Conservation (phyloP, 92 coral and sea anemone genomes). For the Epizoanthus scotinus region DNA sequence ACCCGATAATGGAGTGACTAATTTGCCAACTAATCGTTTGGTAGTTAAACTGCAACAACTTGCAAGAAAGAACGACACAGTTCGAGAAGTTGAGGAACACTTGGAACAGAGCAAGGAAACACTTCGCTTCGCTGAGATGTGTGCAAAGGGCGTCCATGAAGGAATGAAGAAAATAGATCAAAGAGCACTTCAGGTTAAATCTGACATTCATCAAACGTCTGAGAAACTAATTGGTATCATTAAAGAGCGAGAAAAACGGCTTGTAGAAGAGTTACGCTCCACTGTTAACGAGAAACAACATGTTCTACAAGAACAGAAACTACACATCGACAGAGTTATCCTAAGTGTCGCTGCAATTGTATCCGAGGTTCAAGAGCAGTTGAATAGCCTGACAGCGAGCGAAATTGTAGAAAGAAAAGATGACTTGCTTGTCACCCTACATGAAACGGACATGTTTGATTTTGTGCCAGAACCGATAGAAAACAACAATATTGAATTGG, state of each 20-base stretch:
- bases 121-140: constrained; percentile 33
- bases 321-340: not conserved
- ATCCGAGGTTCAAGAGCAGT: not conserved
- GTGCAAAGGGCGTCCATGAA: constrained; percentile 22
- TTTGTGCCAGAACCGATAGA: constrained; percentile 32
- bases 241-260: constrained; percentile 50
- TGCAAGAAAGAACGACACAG: constrained; percentile 29
- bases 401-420: constrained; percentile 18
- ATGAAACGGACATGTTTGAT: not conserved
- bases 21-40: constrained; percentile 60
- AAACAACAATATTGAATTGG: constrained; percentile 21
- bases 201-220: constrained; percentile 50
- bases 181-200: constrained; percentile 44
- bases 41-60: constrained; percentile 41
- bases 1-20: constrained; percentile 46
- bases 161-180: constrained; percentile 36
- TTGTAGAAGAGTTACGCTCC: constrained; percentile 17
- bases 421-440: constrained; percentile 16
- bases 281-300: constrained; percentile 1
- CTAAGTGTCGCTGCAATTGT: not conserved
- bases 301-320: constrained; percentile 16
- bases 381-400: not conserved
- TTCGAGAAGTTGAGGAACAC: constrained; percentile 38
- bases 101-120: constrained; percentile 34
- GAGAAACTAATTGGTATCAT: constrained; percentile 47